A percentile compares a stretch with the other conserved stretches of the same genome.
Evolutionary conservation across 2,888 invertebrate species (phyloP).

Genomic region (Lepeophtheirus nordmannii): DNA sequence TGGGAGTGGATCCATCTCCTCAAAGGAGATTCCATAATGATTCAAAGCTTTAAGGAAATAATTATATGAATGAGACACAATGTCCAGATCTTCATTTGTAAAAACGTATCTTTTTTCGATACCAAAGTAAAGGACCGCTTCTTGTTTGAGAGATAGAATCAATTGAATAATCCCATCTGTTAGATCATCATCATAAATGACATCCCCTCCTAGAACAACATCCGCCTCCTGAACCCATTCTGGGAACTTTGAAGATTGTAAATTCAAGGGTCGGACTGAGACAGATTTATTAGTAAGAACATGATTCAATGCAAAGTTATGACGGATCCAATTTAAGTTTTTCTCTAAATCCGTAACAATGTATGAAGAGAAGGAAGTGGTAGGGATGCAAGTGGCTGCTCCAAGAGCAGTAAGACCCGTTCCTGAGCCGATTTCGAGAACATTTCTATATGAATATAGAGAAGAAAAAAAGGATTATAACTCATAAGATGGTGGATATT

Average conservation of each 20-base stretch:
- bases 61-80: not conserved
- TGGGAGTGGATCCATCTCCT: not conserved
- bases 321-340: not conserved
- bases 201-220: conserved; percentile 8
- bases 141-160: not conserved
- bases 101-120: conserved; percentile 15
- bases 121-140: not conserved
- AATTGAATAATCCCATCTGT: not conserved
- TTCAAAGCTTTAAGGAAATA: not conserved
- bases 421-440: conserved; percentile 10
- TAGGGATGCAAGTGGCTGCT: not conserved
- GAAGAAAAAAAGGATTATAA: not conserved
- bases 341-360: conserved; percentile 1
- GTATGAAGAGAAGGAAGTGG: not conserved
- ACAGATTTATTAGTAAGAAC: not conserved
- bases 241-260: not conserved
- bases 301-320: not conserved
- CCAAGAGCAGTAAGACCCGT: conserved; percentile 3
- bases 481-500: too few relatives aligned
- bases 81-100: conserved; percentile 9
- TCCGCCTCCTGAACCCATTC: not conserved
- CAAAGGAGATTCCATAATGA: not conserved
- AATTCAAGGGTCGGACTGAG: not conserved
- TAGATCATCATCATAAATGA: conserved; percentile 9
- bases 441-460: not conserved